A percentile compares a stretch with the other conserved stretches of the same genome.
Conservation (phyloP, 2,113 vertebrate genomes). For the Anas platyrhynchos region DNA sequence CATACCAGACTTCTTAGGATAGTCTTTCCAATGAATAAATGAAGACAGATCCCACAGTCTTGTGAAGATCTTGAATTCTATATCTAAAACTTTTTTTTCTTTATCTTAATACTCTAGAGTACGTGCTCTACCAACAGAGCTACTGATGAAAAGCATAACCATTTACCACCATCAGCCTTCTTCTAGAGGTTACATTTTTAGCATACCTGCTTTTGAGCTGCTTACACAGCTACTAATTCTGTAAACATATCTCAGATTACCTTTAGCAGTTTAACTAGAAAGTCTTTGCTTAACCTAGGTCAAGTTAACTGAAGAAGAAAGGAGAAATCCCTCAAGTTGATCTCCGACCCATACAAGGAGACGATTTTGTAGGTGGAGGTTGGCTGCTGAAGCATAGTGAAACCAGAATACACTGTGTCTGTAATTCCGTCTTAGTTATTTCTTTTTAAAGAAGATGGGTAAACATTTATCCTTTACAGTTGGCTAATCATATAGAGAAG, state of each 20-base stretch:
- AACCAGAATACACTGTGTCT: background rate
- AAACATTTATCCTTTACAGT: background rate
- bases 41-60: background rate
- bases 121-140: background rate
- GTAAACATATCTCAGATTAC: background rate
- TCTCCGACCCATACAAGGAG: background rate
- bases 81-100: rapidly evolving
- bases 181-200: background rate
- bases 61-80: background rate
- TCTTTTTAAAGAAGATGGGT: background rate
- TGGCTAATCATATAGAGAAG: background rate
- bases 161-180: background rate
- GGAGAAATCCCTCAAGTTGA: background rate
- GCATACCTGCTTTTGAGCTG: background rate
- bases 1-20: background rate
- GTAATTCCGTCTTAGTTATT: background rate
- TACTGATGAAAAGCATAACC: background rate
- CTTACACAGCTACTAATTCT: background rate
- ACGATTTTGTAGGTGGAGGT: background rate
- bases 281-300: background rate
- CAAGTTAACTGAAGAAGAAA: background rate
- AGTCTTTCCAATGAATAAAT: background rate
- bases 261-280: background rate
- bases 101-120: background rate
- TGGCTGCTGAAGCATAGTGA: background rate